Evolutionary conservation across 2,797 vertebrate species (phyloP), one percentile per base, ranked within the genome.

Genomic region (Spheniscus humboldti): DNA sequence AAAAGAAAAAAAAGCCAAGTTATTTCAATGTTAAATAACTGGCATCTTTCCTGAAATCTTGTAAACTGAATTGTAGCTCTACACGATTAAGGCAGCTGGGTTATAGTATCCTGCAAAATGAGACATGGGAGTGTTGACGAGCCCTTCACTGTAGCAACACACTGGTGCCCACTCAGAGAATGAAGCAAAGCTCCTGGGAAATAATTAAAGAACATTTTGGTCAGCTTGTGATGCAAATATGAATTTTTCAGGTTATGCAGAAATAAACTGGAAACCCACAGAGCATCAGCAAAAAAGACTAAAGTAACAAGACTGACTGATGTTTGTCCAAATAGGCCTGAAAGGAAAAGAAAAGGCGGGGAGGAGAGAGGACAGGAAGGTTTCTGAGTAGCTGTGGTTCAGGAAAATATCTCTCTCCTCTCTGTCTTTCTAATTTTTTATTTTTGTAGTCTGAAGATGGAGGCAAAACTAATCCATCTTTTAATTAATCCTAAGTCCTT

Each of bases 101-200:
- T 94, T 83, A 86, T 43, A 66, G 86, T 85, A 77, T 47, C 68
- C 50, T 93, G 84, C 71, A 85, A 69, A 91, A 86, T 52, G 7
- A 67, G 17, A 10, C 4, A 8, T 39, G 35, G 60, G 28, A 64
- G 37, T 19, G 68, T 4, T 88, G 74, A 90, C 72, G 86, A 86
- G 56, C 60, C 55, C 77, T 84, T 81, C 5, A 14, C 28, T 39
- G 73, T 28, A 78, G 47, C 80, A 77, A 76, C 19, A 62, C 82
- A 71, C 35, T 27, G 64, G 25, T 84, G 19, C 35, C 73, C 47
- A 50, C 52, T 73, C 75, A 63, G 52, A 83, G 43, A 92, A 92
- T 0, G 20, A 88, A 92, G 73, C n/a, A 93, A 67, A 94, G 39
- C 60, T 96, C 55, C 39, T 56, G 74, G 87, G 93, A 96, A 92